Base-by-base conservation (phyloP, 1,140 invertebrate species). In the Steinernema feltiae region DNA sequence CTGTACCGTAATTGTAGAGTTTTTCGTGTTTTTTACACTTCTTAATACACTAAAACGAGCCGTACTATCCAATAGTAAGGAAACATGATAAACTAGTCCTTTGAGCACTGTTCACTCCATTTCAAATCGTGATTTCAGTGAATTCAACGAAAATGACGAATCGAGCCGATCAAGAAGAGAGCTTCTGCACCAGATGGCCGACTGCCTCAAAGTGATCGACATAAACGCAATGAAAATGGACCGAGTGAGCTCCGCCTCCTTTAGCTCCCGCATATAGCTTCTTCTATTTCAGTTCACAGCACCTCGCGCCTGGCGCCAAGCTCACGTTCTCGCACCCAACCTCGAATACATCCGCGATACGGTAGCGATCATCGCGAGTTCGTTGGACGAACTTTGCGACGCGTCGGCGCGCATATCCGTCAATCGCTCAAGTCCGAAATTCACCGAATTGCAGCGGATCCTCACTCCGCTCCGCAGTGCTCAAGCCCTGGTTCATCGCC, bases 391-490 rank as follows among this genome's bases (percentile, higher is more conserved):
- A 17, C 75, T 76, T 31, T 75, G 78, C 15, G 75, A 76, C 41
- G 41, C 48, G 27, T 76, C 75, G 29, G 73, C 30, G 7, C 48
- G 75, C 15, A 46, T 76, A 7, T 76, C 75, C 35, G 75, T 76
- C 75, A 74, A 76, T 0, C 73, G 75, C 30, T 63, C 30, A 18
- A 77, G 75, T 77, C 73, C 73, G 7, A 77, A 76, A 29, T 76
- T 35, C 24, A 31, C n/a, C 30, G 75, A 77, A 70, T 63, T 76
- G 12, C 24, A 27, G 21, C 32, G 41, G n/a, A 24, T 76, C 15
- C 75, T 76, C 18, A 18, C n/a, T 2, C 75, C 75, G 7, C 75
- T 76, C 29, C 15, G 27, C 3, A 32, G 35, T 18, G 29, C 29
- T 18, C 73, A 70, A 18, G 30, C 48, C 0, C 41, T 76, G 30